Evolutionary conservation across 2,113 vertebrate genomes (phyloP), one percentile per base, ranked within the genome.

Genomic region (Colius striatus): DNA sequence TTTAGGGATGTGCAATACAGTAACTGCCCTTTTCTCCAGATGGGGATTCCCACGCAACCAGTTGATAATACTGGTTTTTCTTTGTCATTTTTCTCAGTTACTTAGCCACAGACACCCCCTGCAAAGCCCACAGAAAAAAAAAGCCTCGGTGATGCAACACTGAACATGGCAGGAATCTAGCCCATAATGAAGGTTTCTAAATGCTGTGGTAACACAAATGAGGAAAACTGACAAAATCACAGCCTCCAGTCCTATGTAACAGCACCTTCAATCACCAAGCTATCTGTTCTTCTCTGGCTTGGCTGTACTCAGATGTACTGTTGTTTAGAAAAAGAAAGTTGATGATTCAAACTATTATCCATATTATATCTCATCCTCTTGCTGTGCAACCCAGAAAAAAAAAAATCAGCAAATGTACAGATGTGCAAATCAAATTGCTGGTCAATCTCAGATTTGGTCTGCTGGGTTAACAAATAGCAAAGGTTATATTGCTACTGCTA

Each of bases 51-150:
- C 84, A 92, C 57, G 25, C 45, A 84, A 48, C 6, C 43, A 48
- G n/a, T 32, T 48, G 67, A 70, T 51, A 73, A 6, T 15, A 41
- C 12, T 41, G 38, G 38, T 62, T 75, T 85, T 66, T 27, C 32
- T 76, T 62, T 13, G 4, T 58, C 4, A n/a, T 72, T 73, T 85
- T 86, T 38, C 25, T 73, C 54, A 14, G 9, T 36, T 19, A 8
- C 19, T 83, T 76, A 76, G 36, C 30, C 5, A 1, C 9, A 48
- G 38, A 75, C 38, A 65, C 1, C 8, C 45, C 36, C 51, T 58
- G 61, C 60, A 90, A 88, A 92, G 51, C 51, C 29, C 17, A 80
- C 34, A 83, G 51, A 29, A 70, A 88, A 70, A 88, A 60, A 92
- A 76, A 73, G 16, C 8, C 16, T 58, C 4, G 0, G 0, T 41